Evolutionary conservation across 2,113 vertebrate genomes (phyloP), one percentile per base, ranked within the genome.

Genomic region (Casuarius casuarius): DNA sequence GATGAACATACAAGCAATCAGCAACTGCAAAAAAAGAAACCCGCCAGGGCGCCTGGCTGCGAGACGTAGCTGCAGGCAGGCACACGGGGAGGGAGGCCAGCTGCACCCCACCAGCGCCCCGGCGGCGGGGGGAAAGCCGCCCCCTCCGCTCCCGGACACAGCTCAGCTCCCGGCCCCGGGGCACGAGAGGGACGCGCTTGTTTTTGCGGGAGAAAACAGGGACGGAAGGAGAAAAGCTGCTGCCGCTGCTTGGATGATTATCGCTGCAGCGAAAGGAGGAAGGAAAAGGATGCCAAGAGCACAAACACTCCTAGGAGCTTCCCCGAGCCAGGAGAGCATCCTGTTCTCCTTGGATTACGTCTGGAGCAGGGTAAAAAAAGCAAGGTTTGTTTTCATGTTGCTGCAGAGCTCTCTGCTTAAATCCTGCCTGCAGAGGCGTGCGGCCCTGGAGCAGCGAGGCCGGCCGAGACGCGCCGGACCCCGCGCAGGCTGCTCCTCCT

Each of bases 401-500:
- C 79, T 90, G 40, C 61, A 35, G 18, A 77, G 89, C 68, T 61
- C 72, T n/a, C 63, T 80, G 58, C 61, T 56, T 86, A 15, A 48
- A 61, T 51, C 42, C 70, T 56, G 14, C 54, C 54, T 8, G 5
- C 54, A 56, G 28, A 8, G 17, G 54, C 14, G 54, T 28, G 54
- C 15, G 54, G 54, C 54, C 77, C 77, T 0, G 0, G 35, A 54
- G 74, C 2, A 0, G 52, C 9, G 46, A 46, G 46, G 46, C 46
- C 46, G 54, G 54, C 54, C 29, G 54, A 29, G 54, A 56, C 54
- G 54, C 54, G 13, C 54, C 54, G 28, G 54, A 56, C 28, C 28
- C 29, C 12, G 15, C 15, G 35, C 22, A 38, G n/a, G 61, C 61
- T 35, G 61, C 14, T 63, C n/a, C 35, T n/a, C 49, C 70, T 33